Evolutionary conservation across 2,888 invertebrate genomes (phyloP), one percentile per base, ranked within the genome.

Genomic region (Alviniconcha strummeri): DNA sequence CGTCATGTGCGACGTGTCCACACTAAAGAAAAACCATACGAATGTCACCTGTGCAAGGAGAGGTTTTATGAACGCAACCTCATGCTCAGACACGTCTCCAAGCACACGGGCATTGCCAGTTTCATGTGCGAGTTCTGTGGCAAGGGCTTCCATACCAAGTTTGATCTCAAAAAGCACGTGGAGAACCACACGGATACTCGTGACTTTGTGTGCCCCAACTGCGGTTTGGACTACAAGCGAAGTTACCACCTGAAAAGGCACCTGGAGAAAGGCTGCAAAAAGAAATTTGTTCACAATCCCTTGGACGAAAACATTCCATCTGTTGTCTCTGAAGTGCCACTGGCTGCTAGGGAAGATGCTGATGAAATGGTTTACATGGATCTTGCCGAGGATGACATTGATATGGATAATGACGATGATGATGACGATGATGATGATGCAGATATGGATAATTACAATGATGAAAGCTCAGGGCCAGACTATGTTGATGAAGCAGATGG

Each of bases 51-150:
- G n/a, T 82, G 82, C 8, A 76, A 64, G 60, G 82, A 82, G 56
- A 77, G 82, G 52, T 82, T 82, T 36, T 82, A 55, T 19, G 82
- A 82, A 19, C 82, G 82, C 19, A 82, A 82, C 57, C 77, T 82
- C 15, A 82, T 82, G 82, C 69, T 82, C 7, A 55, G 82, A 8
- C 82, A 82, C 77, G 82, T 82, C 56, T 82, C 82, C 69, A 82
- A 82, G 19, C 82, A 82, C 69, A 82, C 82, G 8, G 82, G 82
- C 17, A 82, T 82, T 36, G 82, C 82, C 19, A 82, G 82, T 36
- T 82, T 82, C 77, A 77, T 82, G 82, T 82, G 82, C 15, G 82
- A 82, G 77, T 82, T 82, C 56, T 82, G 82, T 71, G 82, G 82
- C 19, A 82, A 82, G 55, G 82, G 82, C 56, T 82, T 82, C 17